Base-by-base conservation (phyloP, 2,113 vertebrate species). In the Lichenostomus cassidix region DNA sequence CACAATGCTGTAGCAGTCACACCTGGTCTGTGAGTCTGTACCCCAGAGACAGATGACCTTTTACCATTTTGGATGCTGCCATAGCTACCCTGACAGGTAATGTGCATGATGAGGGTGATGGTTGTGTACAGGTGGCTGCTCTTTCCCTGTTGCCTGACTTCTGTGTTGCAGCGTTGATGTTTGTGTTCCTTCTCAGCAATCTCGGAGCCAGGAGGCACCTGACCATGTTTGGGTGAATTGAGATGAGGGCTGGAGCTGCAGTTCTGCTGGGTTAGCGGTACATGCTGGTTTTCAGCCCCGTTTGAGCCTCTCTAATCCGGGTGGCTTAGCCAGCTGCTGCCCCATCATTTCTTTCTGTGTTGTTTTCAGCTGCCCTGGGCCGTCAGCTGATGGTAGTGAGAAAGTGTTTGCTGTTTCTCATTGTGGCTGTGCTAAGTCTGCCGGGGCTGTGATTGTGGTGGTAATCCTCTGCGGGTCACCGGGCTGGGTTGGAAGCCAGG, bases 301-400 rank as follows among this genome's bases (percentile, higher is more conserved):
- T 41, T n/a, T 91, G 93, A 95, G 95, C 81, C 88, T 46, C 33
- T 55, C 31, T 96, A 95, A 96, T 95, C 93, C 49, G 1, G 15
- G 88, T 27, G 63, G 91, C 49, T 93, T 91, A 95, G 5, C n/a
- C 85, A 80, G 16, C 35, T 92, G 91, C 95, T 95, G 84, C 53
- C 63, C 93, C 77, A 77, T 93, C 91, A n/a, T 41, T 93, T 95
- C 75, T 94, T 86, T 79, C 68, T 64, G 80, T 41, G 88, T 46
- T 96, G 95, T 83, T 91, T 79, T 63, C 2, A 0, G 39, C 42
- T 0, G 13, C 39, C 33, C 53, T 4, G 81, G 88, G 63, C 93
- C 63, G 5, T 91, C 91, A 87, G 91, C 88, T 92, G 91, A 89
- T 11, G 64, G 59, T 28, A 85, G 62, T 1, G 35, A 68, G 91